A percentile compares a stretch with the other conserved stretches of the same genome.
Evolutionary conservation across 2,797 vertebrate genomes (phyloP).

Genomic region (Molossus molossus): DNA sequence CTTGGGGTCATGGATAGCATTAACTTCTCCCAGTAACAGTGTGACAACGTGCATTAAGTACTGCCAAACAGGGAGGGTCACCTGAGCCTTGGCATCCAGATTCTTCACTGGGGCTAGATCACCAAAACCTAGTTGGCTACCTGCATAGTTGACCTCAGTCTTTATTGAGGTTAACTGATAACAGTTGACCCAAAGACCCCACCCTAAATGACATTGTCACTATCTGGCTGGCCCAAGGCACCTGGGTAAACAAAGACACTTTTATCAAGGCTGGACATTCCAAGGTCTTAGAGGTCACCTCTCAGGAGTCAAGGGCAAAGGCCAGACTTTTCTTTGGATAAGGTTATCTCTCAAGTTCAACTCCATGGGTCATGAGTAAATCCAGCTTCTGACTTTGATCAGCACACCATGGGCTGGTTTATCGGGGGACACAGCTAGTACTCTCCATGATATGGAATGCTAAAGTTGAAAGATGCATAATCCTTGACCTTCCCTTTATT

Average conservation of each 20-base stretch:
- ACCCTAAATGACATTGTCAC: not conserved
- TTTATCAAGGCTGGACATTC: not conserved
- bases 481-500: not conserved
- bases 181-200: not conserved
- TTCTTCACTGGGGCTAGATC: not conserved
- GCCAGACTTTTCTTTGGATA: not conserved
- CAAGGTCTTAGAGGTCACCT: not conserved
- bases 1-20: not conserved
- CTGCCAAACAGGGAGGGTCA: not conserved
- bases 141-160: not conserved
- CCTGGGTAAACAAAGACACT: not conserved
- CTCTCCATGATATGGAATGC: not conserved
- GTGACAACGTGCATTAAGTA: not conserved
- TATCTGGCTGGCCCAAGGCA: not conserved
- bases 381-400: not conserved
- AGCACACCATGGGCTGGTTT: not conserved
- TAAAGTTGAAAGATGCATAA: not conserved
- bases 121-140: not conserved
- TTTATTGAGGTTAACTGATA: not conserved
- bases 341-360: not conserved
- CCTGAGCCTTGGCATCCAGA: not conserved
- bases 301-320: not conserved
- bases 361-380: not conserved
- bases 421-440: not conserved
- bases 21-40: not conserved